These are phyloP conservation scores for Drosophila varians DNA, from an alignment of 1,140 invertebrate genomes.

Conservation along the genomic window DNA sequence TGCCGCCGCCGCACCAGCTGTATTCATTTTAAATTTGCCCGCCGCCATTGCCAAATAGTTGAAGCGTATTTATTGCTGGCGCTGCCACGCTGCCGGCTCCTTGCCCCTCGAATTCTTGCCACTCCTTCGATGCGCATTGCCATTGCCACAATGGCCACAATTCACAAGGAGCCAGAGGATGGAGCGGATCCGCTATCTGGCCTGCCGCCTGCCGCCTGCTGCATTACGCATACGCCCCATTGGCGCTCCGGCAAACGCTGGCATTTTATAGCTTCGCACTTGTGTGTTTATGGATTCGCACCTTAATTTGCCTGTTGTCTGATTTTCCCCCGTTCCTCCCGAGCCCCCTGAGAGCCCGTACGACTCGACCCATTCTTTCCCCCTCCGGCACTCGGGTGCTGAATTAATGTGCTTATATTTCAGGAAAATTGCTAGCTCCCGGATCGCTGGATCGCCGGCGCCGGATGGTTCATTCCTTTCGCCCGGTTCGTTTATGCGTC, in stretches of 20 bases:
- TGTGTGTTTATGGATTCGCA: conserved; percentile 82
- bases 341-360: no score
- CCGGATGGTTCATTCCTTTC: conserved; percentile 47
- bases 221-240: conserved; percentile 74
- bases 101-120: conserved; percentile 11
- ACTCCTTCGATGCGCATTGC: conserved; percentile 24
- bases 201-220: conserved; percentile 18
- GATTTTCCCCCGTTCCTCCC: conserved; percentile 38
- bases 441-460: conserved; percentile 43
- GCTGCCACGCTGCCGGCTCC: neutral
- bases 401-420: conserved; percentile 82
- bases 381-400: neutral
- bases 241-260: conserved; percentile 43
- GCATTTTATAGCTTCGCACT: conserved; percentile 78
- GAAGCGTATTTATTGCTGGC: conserved; percentile 79
- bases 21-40: conserved; percentile 68
- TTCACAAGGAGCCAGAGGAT: conserved; percentile 31
- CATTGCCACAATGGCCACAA: conserved; percentile 54
- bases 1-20: conserved; percentile 51
- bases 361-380: neutral
- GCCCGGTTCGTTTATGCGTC: neutral
- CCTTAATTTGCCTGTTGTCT: conserved; percentile 80
- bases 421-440: conserved; percentile 68
- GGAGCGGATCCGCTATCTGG: conserved; percentile 22
- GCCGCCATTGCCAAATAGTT: conserved; percentile 74